phyloP scores from a whole-genome alignment of 2,888 invertebrate species.

The Drosophila infuscata region DNA sequence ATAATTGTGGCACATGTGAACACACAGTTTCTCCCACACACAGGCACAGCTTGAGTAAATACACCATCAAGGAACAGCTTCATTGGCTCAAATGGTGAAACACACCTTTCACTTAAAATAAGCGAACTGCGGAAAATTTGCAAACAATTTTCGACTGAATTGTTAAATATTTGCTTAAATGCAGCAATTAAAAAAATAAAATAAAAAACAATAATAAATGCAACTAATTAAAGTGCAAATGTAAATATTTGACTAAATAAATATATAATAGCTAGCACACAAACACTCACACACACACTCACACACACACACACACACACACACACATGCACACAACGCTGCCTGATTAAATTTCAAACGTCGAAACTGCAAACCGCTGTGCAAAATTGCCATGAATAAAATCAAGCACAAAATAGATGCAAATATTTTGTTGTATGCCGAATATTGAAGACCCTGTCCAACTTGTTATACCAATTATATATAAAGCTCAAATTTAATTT shows the following conservation, averaged over 20 bases:
- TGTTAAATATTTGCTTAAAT: slow-evolving; percentile 49
- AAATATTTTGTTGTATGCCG: neutral
- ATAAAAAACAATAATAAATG: slow-evolving; percentile 39
- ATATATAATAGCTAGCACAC: slow-evolving; percentile 26
- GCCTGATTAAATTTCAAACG: slow-evolving; percentile 47
- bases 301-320: neutral
- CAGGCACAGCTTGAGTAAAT: slow-evolving; percentile 21
- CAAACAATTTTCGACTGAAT: slow-evolving; percentile 11
- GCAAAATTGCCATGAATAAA: slow-evolving; percentile 4
- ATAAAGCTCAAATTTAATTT: neutral
- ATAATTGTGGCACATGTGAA: slow-evolving; percentile 14
- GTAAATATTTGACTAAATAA: slow-evolving; percentile 69
- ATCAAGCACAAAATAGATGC: neutral
- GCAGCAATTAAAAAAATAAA: neutral
- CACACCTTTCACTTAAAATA: slow-evolving; percentile 8
- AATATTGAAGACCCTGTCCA: neutral
- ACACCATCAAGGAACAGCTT: slow-evolving; percentile 55
- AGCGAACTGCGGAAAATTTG: slow-evolving; percentile 11
- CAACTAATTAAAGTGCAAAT: slow-evolving; percentile 71
- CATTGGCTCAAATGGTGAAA: slow-evolving; percentile 61
- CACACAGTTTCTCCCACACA: slow-evolving; percentile 9
- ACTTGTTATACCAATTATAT: neutral
- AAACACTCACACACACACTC: slow-evolving; percentile 4
- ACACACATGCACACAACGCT: neutral
- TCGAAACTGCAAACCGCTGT: slow-evolving; percentile 16